Evolutionary conservation across 2,888 invertebrate species (phyloP), one percentile per base, ranked within the genome.

Genomic region (Apamea monoglypha): DNA sequence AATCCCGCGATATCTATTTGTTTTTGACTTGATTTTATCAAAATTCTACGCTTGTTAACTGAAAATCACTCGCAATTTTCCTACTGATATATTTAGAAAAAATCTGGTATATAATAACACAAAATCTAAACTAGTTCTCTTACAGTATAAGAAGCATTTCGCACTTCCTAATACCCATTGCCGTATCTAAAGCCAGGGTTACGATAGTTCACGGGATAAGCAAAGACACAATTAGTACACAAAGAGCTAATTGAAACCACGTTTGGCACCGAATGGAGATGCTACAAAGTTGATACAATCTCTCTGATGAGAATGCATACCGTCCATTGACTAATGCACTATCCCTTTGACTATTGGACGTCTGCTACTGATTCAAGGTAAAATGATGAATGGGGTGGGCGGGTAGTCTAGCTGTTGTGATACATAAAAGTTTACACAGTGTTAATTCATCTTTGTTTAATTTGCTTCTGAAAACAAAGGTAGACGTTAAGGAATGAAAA

Each of bases 161-260:
- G 14, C 29, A 53, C 32, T 61, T 44, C 18, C n/a, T 53, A 21
- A 82, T 29, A 53, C 44, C 59, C 32, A 74, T 50, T 50, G 36
- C n/a, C 25, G 14, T 59, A 67, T 53, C 59, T 29, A 53, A 44
- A 47, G 47, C 56, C 21, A 40, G n/a, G 36, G n/a, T 66, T 53
- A 36, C 44, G 16, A 36, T 21, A 53, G 8, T n/a, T 47, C 16
- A 56, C 21, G 2, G 18, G 67, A 59, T 74, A 50, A 80, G 25
- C 50, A 81, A 82, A 50, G 69, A 53, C 59, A 78, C 67, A 78
- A 68, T 74, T 71, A 80, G 53, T 47, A 47, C 36, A 66, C 74
- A 67, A 61, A 80, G 59, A 59, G 61, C 47, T 82, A 80, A 82
- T 82, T 80, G 70, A 63, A 70, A 70, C 61, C 53, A 29, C 44